Conservation (phyloP, 2,797 vertebrate genomes). For the Allobates femoralis region DNA sequence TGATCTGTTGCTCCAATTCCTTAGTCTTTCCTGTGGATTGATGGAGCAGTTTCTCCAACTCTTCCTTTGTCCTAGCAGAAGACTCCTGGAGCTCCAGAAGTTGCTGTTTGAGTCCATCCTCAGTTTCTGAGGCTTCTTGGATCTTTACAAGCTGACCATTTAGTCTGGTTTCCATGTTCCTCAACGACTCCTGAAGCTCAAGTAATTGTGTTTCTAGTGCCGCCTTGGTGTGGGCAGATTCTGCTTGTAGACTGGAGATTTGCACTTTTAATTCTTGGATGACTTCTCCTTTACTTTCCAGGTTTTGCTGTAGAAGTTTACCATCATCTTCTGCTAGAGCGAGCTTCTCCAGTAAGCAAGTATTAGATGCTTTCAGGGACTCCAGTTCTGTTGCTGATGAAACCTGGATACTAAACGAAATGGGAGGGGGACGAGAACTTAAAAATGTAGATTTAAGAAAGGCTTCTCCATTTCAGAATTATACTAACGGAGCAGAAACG, state of each 20-base stretch:
- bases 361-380: conserved; percentile 68
- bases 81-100: neutral
- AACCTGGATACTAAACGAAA: conserved; percentile 76
- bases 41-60: neutral
- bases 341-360: conserved; percentile 75
- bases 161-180: conserved; percentile 65
- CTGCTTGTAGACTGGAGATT: conserved; percentile 65
- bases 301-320: conserved; percentile 73
- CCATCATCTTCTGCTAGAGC: conserved; percentile 70
- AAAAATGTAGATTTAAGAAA: too few relatives aligned
- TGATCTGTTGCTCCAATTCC: neutral
- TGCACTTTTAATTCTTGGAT: conserved; percentile 66
- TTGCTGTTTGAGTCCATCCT: neutral
- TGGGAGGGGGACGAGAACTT: too few relatives aligned
- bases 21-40: neutral
- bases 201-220: neutral
- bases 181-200: neutral
- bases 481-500: too few relatives aligned
- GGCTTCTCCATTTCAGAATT: too few relatives aligned
- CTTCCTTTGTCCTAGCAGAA: neutral
- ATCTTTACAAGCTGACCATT: neutral
- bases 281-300: neutral
- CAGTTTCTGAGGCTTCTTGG: neutral
- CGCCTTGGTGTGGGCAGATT: conserved; percentile 66
- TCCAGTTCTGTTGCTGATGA: conserved; percentile 70